Percentiles rank a stretch among this genome's conserved stretches.
Conservation (phyloP, 2,113 vertebrate species). For the Pogonocichla stellata region DNA sequence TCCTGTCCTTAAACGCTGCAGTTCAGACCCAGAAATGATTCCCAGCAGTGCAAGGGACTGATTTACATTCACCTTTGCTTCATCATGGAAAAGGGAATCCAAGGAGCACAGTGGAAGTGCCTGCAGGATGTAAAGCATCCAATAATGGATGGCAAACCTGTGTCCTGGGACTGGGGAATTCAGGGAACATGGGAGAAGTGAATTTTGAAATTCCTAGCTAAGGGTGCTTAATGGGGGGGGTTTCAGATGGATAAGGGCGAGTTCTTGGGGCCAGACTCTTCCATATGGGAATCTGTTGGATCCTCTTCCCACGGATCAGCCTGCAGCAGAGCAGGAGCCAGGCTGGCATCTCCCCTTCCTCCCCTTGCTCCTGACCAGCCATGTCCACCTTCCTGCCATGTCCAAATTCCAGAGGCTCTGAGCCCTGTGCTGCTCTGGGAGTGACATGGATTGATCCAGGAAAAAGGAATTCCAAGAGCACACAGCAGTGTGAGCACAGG, state of each 20-base stretch:
- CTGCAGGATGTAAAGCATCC: background rate
- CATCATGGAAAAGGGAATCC: background rate
- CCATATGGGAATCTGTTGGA: background rate
- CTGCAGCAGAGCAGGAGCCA: background rate
- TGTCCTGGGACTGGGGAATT: background rate
- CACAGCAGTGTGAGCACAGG: fast-evolving
- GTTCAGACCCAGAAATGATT: background rate
- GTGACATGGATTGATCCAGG: background rate
- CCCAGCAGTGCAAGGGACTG: background rate
- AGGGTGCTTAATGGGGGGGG: background rate
- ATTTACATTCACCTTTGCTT: background rate
- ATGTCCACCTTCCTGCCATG: fast-evolving
- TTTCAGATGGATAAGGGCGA: background rate
- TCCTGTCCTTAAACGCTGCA: background rate
- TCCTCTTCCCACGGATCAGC: fast-evolving
- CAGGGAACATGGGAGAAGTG: background rate
- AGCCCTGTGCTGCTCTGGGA: background rate
- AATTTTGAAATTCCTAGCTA: background rate
- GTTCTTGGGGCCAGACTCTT: background rate
- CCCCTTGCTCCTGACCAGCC: background rate
- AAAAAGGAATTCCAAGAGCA: background rate
- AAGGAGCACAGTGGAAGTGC: background rate
- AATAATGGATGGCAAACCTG: background rate
- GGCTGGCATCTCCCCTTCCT: background rate
- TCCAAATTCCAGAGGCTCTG: fast-evolving